These are phyloP conservation scores for Eupithecia subumbrata DNA, from an alignment of 2,888 invertebrate species.

Conservation along the genomic window DNA sequence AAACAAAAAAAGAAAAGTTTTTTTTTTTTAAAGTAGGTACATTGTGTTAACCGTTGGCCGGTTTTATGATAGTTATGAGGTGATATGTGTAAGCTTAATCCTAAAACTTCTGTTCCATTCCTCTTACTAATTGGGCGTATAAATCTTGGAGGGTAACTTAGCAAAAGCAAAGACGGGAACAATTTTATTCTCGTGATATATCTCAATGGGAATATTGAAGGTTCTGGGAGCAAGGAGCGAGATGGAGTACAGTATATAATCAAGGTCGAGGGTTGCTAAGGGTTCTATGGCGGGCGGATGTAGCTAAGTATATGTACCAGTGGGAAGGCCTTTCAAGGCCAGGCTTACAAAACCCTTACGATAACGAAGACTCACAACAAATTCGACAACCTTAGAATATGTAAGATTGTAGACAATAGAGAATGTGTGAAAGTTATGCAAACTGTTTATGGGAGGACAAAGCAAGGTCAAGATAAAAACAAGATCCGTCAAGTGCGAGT, in stretches of 20 bases:
- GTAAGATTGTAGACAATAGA: background rate
- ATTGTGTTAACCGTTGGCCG: background rate
- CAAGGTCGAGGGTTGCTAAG: slow-evolving; percentile 31
- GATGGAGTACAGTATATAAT: slow-evolving; percentile 21
- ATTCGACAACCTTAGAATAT: background rate
- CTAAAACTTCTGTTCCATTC: slow-evolving; percentile 11
- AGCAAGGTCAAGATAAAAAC: background rate
- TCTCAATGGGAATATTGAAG: slow-evolving; percentile 15
- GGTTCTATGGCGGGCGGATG: slow-evolving; percentile 16
- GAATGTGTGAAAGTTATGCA: background rate
- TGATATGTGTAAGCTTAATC: slow-evolving; percentile 5
- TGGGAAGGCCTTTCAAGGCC: slow-evolving; percentile 6
- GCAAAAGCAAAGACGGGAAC: slow-evolving; percentile 26
- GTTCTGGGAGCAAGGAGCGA: background rate
- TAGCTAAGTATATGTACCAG: slow-evolving; percentile 4
- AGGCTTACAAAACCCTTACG: background rate
- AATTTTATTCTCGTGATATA: slow-evolving; percentile 23
- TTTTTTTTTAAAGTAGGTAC: background rate
- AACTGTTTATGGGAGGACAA: background rate
- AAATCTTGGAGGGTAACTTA: slow-evolving; percentile 29
- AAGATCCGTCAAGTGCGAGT: no score
- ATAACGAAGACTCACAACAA: background rate
- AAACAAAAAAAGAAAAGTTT: no score
- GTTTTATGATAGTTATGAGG: background rate
- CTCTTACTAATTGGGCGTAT: slow-evolving; percentile 22